These are phyloP conservation scores for Menidia beryllina DNA, from an alignment of 2,113 vertebrate species.

Conservation along the genomic window DNA sequence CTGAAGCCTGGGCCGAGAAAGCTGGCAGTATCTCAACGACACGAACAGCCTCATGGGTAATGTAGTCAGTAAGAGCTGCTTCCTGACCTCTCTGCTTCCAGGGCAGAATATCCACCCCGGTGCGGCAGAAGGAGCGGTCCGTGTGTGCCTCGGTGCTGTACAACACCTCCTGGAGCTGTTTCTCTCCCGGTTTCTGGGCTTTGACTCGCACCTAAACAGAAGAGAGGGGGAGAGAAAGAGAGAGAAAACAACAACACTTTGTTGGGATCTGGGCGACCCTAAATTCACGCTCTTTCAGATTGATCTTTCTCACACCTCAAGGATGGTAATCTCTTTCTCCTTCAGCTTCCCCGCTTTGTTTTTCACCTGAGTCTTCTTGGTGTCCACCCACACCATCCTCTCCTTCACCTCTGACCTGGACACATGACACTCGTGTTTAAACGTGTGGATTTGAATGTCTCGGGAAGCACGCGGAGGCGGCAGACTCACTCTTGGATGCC, in stretches of 20 bases:
- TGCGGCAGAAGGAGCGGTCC: conserved; percentile 79
- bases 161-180: conserved; percentile 76
- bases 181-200: conserved; percentile 77
- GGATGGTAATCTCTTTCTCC: conserved; percentile 80
- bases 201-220: conserved; percentile 79
- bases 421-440: conserved; percentile 5
- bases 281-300: neutral
- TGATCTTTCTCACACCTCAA: conserved; percentile 61
- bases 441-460: neutral
- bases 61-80: neutral
- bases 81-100: conserved; percentile 74
- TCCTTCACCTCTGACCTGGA: conserved; percentile 81
- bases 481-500: conserved; percentile 81
- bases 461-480: neutral
- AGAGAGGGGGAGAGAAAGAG: no score
- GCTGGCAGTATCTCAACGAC: neutral
- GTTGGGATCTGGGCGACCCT: neutral
- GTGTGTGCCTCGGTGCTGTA: conserved; percentile 83
- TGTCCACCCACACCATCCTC: conserved; percentile 82
- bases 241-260: neutral
- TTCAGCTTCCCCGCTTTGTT: conserved; percentile 79
- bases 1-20: neutral
- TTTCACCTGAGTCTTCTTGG: conserved; percentile 78
- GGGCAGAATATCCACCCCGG: conserved; percentile 75
- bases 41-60: neutral